phyloP scores from a whole-genome alignment of 1,140 invertebrate species.

The Panulirus ornatus region DNA sequence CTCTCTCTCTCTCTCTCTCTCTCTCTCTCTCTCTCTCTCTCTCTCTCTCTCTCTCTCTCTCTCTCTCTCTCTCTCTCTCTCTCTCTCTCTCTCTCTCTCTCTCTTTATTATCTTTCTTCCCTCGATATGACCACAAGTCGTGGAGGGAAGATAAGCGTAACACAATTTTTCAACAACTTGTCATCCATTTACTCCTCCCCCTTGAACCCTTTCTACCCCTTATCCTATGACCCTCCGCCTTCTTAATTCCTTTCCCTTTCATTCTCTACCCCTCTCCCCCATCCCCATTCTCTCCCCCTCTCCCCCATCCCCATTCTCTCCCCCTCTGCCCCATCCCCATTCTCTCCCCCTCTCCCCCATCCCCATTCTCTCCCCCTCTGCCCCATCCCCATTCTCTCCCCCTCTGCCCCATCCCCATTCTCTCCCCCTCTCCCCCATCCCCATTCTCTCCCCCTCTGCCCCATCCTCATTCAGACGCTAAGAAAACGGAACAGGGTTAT shows the following conservation, averaged over 20 bases:
- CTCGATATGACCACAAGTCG: too few species aligned
- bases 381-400: not conserved
- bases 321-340: too few species aligned
- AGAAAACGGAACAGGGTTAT: too few species aligned
- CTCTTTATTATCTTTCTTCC: not conserved
- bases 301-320: not conserved
- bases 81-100: not conserved
- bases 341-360: not conserved
- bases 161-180: too few species aligned
- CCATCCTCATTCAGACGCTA: not conserved
- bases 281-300: not conserved
- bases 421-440: not conserved
- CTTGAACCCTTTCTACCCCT: too few species aligned
- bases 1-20: too few species aligned
- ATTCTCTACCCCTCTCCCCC: not conserved
- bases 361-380: not conserved
- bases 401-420: not conserved
- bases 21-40: constrained; percentile 18
- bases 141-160: too few species aligned
- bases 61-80: constrained; percentile 13
- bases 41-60: constrained; percentile 15
- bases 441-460: not conserved
- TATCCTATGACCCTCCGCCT: too few species aligned
- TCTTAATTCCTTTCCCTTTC: not conserved
- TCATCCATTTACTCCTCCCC: too few species aligned